Conservation (phyloP, 2,888 invertebrate genomes). For the Thumatha senex region DNA sequence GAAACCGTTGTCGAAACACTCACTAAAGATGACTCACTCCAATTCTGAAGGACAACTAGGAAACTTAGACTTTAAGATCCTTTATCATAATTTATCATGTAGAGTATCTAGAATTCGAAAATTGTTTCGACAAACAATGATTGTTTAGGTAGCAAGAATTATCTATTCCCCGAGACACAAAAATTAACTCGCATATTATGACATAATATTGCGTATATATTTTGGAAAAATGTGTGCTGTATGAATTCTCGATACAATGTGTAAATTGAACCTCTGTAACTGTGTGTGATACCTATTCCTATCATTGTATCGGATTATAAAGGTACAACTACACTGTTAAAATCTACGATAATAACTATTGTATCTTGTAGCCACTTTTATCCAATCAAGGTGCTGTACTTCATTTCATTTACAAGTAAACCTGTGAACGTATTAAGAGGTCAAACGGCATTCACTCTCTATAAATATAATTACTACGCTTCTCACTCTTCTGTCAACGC, state of each 20-base stretch:
- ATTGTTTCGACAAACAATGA: slow-evolving; percentile 1
- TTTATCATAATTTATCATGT: background rate
- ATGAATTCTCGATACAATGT: slow-evolving; percentile 30
- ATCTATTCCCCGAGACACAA: slow-evolving; percentile 1
- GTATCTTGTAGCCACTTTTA: too few species aligned
- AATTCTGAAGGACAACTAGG: too few species aligned
- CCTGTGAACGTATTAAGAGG: too few species aligned
- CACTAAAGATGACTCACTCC: too few species aligned
- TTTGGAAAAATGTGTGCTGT: slow-evolving; percentile 30
- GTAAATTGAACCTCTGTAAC: slow-evolving; percentile 51
- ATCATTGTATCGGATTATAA: slow-evolving; percentile 18
- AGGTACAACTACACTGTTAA: background rate
- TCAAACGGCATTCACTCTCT: too few species aligned
- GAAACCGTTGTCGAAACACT: too few species aligned
- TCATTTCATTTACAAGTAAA: too few species aligned
- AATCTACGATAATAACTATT: background rate
- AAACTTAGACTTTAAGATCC: too few species aligned
- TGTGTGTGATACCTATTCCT: slow-evolving; percentile 43
- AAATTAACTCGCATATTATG: slow-evolving; percentile 16
- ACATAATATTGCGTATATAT: slow-evolving; percentile 33
- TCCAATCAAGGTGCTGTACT: too few species aligned
- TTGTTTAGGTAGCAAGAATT: slow-evolving; percentile 4
- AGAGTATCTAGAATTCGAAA: background rate
- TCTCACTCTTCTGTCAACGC: too few species aligned
- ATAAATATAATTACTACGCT: too few species aligned